phyloP scores from a whole-genome alignment of 1,140 invertebrate species.

The Tribolium madens region DNA sequence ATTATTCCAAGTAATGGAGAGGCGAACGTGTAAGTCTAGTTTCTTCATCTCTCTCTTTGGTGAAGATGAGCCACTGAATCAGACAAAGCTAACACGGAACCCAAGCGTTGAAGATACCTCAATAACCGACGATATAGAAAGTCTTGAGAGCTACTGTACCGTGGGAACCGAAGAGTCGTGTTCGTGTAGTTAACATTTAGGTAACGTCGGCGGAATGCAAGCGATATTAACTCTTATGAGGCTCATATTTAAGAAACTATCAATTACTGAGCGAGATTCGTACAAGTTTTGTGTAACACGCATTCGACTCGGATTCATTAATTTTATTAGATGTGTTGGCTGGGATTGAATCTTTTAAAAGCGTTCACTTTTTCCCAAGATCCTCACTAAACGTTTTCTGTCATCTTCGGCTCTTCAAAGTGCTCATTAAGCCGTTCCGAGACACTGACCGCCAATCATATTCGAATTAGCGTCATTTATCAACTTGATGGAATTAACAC shows the following conservation, averaged over 20 bases:
- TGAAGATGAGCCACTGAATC: slow-evolving; percentile 10
- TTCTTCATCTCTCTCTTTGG: not conserved
- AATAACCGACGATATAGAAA: slow-evolving; percentile 55
- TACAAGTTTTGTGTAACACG: slow-evolving; percentile 29
- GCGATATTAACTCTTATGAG: slow-evolving; percentile 44
- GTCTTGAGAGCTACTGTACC: slow-evolving; percentile 56
- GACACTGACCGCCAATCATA: slow-evolving; percentile 28
- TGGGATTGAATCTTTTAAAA: slow-evolving; percentile 1
- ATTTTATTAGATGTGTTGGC: slow-evolving; percentile 17
- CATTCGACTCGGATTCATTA: slow-evolving; percentile 32
- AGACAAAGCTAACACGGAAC: slow-evolving; percentile 2
- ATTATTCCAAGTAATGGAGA: slow-evolving; percentile 26
- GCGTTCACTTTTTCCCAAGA: slow-evolving; percentile 15
- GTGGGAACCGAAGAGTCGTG: slow-evolving; percentile 57
- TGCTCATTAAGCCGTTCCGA: slow-evolving; percentile 10
- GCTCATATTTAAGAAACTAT: slow-evolving; percentile 13
- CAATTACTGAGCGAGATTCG: slow-evolving; percentile 39
- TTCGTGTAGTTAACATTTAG: slow-evolving; percentile 56
- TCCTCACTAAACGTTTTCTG: not conserved
- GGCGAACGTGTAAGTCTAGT: not conserved
- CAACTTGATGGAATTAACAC: slow-evolving; percentile 15
- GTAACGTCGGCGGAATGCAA: slow-evolving; percentile 50
- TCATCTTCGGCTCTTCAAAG: slow-evolving; percentile 10
- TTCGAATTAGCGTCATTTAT: slow-evolving; percentile 31
- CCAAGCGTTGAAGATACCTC: slow-evolving; percentile 28